Percentiles rank a stretch among this genome's conserved stretches.
Conservation (phyloP, 2,113 vertebrate genomes). For the Cisticola juncidis region DNA sequence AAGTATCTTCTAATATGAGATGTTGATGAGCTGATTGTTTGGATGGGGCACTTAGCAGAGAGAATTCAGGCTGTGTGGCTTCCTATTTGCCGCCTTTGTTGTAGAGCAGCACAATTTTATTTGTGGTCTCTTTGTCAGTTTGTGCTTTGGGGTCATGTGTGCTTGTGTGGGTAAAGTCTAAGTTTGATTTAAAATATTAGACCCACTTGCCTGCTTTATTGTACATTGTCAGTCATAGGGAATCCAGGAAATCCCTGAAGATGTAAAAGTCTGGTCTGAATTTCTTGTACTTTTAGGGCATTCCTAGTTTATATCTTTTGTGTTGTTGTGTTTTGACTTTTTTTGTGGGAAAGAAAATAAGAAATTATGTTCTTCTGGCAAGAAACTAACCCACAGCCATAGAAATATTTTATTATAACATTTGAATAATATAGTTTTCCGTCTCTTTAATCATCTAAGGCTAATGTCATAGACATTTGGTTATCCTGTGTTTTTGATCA, state of each 20-base stretch:
- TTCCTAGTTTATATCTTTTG: background rate
- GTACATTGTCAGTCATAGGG: fast-evolving
- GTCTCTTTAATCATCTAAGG: background rate
- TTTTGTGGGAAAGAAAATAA: background rate
- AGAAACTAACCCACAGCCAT: background rate
- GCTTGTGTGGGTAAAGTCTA: background rate
- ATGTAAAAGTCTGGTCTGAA: background rate
- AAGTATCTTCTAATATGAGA: background rate
- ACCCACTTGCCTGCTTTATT: background rate
- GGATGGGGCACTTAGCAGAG: background rate
- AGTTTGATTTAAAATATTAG: background rate
- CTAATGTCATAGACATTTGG: background rate
- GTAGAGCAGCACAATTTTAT: background rate
- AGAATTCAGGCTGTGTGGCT: background rate
- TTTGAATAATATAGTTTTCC: background rate
- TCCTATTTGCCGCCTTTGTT: background rate
- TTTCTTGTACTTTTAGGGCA: background rate
- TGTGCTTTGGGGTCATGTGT: fast-evolving
- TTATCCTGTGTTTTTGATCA: background rate
- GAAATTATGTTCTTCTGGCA: background rate
- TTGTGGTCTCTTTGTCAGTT: background rate
- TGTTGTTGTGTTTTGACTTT: background rate
- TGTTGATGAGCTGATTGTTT: background rate
- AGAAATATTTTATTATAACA: background rate
- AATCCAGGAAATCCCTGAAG: background rate